Evolutionary conservation across 2,113 vertebrate genomes (phyloP), one percentile per base, ranked within the genome.

Genomic region (Rhineura floridana): DNA sequence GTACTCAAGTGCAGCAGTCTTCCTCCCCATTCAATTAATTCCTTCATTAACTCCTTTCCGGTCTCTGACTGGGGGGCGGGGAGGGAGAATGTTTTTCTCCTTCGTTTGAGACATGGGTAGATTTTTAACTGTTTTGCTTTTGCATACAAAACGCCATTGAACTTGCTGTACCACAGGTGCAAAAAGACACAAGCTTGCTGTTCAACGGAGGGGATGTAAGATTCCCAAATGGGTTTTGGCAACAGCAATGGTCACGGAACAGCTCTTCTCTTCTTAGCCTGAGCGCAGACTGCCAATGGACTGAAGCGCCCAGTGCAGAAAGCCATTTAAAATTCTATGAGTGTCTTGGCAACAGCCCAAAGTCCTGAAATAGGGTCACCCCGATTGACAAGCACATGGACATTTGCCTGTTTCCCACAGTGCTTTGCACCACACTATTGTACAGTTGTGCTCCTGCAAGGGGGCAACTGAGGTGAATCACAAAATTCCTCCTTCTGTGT

Each of bases 31-130:
- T 69, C 67, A 80, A 81, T 91, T 83, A 88, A 42, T 77, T 69
- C 39, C 78, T 81, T 91, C 80, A 84, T 91, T 82, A 91, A 69
- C 46, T 77, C 0, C 33, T 90, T 84, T 84, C 83, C 25, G 15
- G 33, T 63, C 78, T 70, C 63, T 12, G 55, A 21, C 17, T 17
- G 62, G 65, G 81, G 48, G 84, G 48, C 25, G 36, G 65, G 39
- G 52, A 86, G 65, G 39, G 17, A 81, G 59, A 48, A 28, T 13
- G 33, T 55, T 90, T 81, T n/a, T 81, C 25, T 36, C 75, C 76
- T 85, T 39, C 48, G 11, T 23, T 21, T 12, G 30, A 91, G 52
- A 59, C 50, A 6, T 33, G 55, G 46, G 46, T 0, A 78, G 83
- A 83, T 70, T n/a, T 85, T 81, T 46, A 81, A 11, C 4, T 25